A percentile compares a stretch with the other conserved stretches of the same genome.
These are phyloP conservation scores for Subanguina moxae DNA, from an alignment of 1,140 invertebrate genomes.

Conservation along the genomic window DNA sequence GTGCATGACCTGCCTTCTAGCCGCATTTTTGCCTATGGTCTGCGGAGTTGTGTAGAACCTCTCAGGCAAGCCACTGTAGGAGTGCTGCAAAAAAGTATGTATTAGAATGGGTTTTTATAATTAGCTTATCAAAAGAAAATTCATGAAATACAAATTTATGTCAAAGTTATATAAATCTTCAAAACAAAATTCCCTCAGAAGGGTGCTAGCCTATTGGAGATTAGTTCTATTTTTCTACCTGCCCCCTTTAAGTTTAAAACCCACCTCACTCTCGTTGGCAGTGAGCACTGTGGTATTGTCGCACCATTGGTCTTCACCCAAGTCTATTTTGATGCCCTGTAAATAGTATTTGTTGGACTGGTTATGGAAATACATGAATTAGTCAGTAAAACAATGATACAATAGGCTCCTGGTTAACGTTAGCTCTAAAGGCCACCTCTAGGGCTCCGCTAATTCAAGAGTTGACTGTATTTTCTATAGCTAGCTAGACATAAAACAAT, in stretches of 20 bases:
- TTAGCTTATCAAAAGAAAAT: no score
- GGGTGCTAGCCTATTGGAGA: no score
- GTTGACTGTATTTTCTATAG: no score
- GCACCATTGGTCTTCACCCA: slow-evolving; percentile 28
- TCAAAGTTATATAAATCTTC: no score
- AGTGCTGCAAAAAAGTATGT: neutral
- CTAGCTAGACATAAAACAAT: no score
- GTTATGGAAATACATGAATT: neutral
- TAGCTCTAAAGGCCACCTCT: neutral
- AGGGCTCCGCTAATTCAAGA: neutral
- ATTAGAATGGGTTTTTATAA: no score
- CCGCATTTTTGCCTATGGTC: slow-evolving; percentile 8
- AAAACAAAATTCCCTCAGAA: no score
- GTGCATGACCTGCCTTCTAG: neutral
- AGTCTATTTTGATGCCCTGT: slow-evolving; percentile 22
- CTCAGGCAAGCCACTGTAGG: slow-evolving; percentile 6
- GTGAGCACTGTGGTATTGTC: slow-evolving; percentile 43
- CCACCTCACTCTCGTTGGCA: slow-evolving; percentile 28
- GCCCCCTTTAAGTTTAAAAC: no score
- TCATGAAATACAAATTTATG: no score
- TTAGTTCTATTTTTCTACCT: no score
- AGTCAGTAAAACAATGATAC: neutral
- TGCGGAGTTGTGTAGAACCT: slow-evolving; percentile 11
- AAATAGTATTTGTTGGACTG: neutral
- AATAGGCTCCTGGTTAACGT: neutral